These are phyloP conservation scores for Phyllotis vaccarum DNA, from an alignment of 2,797 vertebrate species.

Conservation along the genomic window DNA sequence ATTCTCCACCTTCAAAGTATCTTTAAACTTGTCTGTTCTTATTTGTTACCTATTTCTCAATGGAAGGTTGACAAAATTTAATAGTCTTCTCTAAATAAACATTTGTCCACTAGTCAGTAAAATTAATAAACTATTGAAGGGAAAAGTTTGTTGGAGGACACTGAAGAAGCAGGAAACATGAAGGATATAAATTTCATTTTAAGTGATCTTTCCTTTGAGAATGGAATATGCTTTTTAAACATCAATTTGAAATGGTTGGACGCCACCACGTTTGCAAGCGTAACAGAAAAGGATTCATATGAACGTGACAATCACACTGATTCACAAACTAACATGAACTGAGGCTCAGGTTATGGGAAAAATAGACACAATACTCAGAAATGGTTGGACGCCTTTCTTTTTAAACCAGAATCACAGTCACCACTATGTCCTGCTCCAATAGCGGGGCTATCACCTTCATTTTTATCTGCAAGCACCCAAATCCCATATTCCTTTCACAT, in stretches of 20 bases:
- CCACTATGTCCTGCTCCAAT: background rate
- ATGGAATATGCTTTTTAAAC: background rate
- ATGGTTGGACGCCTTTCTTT: background rate
- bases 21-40: background rate
- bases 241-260: background rate
- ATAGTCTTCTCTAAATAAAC: background rate
- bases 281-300: background rate
- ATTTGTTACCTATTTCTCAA: slow-evolving; percentile 30
- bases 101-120: slow-evolving; percentile 15
- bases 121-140: slow-evolving; percentile 46
- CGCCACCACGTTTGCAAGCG: background rate
- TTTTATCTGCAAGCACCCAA: slow-evolving; percentile 29
- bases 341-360: background rate
- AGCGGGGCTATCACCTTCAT: background rate
- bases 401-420: background rate
- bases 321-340: slow-evolving; percentile 28
- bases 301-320: background rate
- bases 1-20: background rate
- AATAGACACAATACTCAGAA: background rate
- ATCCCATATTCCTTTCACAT: slow-evolving; percentile 60
- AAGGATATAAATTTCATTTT: background rate
- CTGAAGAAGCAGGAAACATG: background rate
- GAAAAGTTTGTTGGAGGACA: background rate
- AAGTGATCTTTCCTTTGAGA: slow-evolving; percentile 24
- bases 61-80: slow-evolving; percentile 13